phyloP scores from a whole-genome alignment of 2,113 vertebrate species.

The Hippolais icterina region DNA sequence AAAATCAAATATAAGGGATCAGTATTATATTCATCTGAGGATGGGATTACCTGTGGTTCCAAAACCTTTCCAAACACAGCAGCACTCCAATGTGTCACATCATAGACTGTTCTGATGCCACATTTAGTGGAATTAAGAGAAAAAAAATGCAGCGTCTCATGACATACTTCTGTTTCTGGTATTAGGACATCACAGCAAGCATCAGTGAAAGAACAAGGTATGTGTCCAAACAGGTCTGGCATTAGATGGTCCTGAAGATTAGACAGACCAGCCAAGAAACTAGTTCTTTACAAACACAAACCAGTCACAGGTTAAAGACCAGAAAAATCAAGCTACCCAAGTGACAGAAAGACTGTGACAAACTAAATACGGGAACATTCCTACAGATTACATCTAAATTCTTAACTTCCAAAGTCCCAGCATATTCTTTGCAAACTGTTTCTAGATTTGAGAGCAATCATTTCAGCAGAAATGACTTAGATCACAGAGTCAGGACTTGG shows the following conservation, averaged over 20 bases:
- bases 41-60: not conserved
- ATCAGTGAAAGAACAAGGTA: not conserved
- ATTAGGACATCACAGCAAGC: not conserved
- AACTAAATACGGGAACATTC: not conserved
- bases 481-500: not conserved
- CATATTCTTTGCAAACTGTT: not conserved
- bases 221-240: not conserved
- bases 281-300: not conserved
- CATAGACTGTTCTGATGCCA: not conserved
- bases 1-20: accelerated
- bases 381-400: not conserved
- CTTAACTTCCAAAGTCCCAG: not conserved
- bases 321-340: not conserved
- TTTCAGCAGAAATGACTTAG: not conserved
- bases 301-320: not conserved
- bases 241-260: not conserved
- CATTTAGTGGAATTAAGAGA: not conserved
- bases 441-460: not conserved
- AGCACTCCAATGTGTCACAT: not conserved
- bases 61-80: not conserved
- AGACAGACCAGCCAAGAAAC: not conserved
- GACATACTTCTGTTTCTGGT: not conserved
- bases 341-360: not conserved
- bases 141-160: not conserved
- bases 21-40: not conserved